Base-by-base conservation (phyloP, 2,888 invertebrate genomes). In the Quadroppia sp. region DNA sequence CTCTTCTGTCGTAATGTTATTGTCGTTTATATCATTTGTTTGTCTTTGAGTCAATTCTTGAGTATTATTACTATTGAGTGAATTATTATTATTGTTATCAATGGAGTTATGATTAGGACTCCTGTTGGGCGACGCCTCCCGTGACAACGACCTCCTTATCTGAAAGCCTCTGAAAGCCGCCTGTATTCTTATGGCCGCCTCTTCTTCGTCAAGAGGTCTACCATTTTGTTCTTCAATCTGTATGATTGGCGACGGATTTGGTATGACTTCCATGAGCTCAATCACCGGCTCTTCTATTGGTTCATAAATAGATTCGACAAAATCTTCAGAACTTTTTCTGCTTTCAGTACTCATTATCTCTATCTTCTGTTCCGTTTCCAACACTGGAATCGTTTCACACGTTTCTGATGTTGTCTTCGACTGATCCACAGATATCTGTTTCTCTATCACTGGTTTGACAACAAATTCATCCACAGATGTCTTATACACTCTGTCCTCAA, bases 121-220 rank as follows among this genome's bases (percentile, higher is more conserved):
- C 30, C 36, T 17, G n/a, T 53, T 48, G 25, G 75, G 75, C 23
- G 74, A 74, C 23, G 74, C 20, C 48, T 75, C 75, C n/a, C 74
- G 42, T 15, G 74, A 74, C 36, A 75, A 28, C 15, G 74, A 76
- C 69, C 77, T 77, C 40, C 78, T 73, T 25, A 78, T 77, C 69
- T 76, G 75, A 77, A 76, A 78, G 23, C 78, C 78, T 23, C 78
- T 74, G 56, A 77, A 78, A 13, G 78, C 78, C n/a, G 78, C 78
- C 71, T 78, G 78, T 59, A 78, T 78, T 69, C 75, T 76, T n/a
- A 76, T 78, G 64, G 78, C 78, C 23, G 78, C 78, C 56, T 76
- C 75, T 32, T 67, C 70, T 36, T 71, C 45, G 15, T 67, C 28
- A 1, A 73, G 70, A 28, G 36, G 9, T 15, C 17, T 32, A 1